phyloP scores from a whole-genome alignment of 2,113 vertebrate genomes.

The Sinocyclocheilus anshuiensis region DNA sequence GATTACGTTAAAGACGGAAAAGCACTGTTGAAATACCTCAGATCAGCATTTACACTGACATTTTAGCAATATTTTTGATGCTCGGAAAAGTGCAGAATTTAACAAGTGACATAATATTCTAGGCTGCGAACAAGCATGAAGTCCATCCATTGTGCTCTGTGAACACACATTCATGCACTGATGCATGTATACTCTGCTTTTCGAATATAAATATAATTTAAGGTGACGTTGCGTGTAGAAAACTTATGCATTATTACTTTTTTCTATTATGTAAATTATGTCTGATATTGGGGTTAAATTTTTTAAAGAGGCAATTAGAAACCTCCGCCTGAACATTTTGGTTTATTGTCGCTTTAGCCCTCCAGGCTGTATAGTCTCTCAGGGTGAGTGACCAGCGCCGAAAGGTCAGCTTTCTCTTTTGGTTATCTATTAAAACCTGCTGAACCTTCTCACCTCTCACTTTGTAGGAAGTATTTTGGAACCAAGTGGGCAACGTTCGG shows the following conservation, averaged over 20 bases:
- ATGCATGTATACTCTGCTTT: background rate
- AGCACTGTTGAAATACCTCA: background rate
- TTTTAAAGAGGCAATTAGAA: background rate
- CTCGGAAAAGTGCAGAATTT: background rate
- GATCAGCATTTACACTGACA: background rate
- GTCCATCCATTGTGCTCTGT: background rate
- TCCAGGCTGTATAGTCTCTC: conserved; percentile 72
- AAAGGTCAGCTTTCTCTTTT: conserved; percentile 78
- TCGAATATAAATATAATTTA: no score
- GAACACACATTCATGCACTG: background rate
- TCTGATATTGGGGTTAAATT: conserved; percentile 2
- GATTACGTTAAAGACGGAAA: conserved; percentile 24
- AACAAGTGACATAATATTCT: background rate
- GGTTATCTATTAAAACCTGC: conserved; percentile 66
- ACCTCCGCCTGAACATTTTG: conserved; percentile 38
- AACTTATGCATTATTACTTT: background rate
- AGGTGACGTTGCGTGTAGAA: background rate
- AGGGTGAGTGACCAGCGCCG: conserved; percentile 63
- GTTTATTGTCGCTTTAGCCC: conserved; percentile 64
- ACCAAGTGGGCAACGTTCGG: conserved; percentile 23
- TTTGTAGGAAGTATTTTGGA: conserved; percentile 40
- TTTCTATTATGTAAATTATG: background rate
- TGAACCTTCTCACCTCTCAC: conserved; percentile 56
- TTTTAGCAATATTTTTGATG: background rate
- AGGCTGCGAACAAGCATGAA: background rate